Conservation (phyloP, 2,113 vertebrate species). For the Tangachromis dhanisi region DNA sequence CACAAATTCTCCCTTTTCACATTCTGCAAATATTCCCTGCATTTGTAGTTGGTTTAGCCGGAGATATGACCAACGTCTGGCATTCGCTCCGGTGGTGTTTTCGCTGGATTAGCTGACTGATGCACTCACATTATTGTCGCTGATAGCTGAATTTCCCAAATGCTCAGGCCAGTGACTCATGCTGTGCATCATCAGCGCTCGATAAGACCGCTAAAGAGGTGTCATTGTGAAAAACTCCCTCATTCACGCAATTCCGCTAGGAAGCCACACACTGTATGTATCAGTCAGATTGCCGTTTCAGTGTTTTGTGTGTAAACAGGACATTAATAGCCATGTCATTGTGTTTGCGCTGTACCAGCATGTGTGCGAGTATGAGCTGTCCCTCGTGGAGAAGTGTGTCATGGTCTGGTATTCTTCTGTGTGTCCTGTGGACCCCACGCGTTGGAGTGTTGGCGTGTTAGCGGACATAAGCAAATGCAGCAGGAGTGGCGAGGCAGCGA, state of each 20-base stretch:
- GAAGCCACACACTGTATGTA: not conserved
- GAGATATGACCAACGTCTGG: slow-evolving; percentile 26
- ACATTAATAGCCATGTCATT: slow-evolving; percentile 30
- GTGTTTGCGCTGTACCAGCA: not conserved
- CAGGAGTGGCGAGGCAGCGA: not conserved
- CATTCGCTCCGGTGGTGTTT: slow-evolving; percentile 15
- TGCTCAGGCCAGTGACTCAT: slow-evolving; percentile 43
- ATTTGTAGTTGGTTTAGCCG: not conserved
- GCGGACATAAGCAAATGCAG: slow-evolving; percentile 26
- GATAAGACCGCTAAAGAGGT: not conserved
- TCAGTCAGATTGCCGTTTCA: not conserved
- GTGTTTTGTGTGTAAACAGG: slow-evolving; percentile 47
- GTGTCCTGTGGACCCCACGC: slow-evolving; percentile 37
- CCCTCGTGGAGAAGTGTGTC: slow-evolving; percentile 28
- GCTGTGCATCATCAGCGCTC: slow-evolving; percentile 11
- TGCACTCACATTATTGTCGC: slow-evolving; percentile 17
- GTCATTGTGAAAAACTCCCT: not conserved
- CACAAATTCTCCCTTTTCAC: not conserved
- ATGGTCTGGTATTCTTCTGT: slow-evolving; percentile 23
- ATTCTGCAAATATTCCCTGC: not conserved
- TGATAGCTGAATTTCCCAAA: slow-evolving; percentile 20
- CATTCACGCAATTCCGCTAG: not conserved
- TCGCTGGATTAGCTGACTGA: slow-evolving; percentile 23
- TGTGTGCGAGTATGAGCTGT: not conserved
- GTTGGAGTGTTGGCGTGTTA: not conserved